These are phyloP conservation scores for Achlya flavicornis DNA, from an alignment of 2,888 invertebrate species.

Conservation along the genomic window DNA sequence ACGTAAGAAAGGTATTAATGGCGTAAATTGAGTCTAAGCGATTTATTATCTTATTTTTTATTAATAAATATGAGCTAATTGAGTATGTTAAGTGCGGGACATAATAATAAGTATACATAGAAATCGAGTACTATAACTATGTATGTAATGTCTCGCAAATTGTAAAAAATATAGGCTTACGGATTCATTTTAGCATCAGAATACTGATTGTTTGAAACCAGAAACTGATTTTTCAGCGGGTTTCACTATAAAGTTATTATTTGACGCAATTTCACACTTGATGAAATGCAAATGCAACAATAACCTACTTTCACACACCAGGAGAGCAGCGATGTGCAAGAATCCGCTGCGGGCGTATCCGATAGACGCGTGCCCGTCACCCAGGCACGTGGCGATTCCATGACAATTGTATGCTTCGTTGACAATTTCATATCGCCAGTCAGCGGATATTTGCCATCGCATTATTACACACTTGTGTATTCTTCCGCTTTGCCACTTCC, in stretches of 20 bases:
- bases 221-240: no score
- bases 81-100: no score
- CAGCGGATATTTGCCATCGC: slow-evolving; percentile 21
- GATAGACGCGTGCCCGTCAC: slow-evolving; percentile 26
- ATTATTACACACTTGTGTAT: background rate
- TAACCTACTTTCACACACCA: slow-evolving; percentile 62
- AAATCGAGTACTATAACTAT: no score
- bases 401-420: slow-evolving; percentile 21
- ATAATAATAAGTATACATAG: no score
- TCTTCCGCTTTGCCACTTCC: background rate
- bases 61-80: no score
- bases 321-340: slow-evolving; percentile 47
- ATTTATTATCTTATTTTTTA: no score
- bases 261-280: no score
- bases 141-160: no score
- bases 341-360: slow-evolving; percentile 31
- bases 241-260: no score
- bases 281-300: slow-evolving; percentile 6
- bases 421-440: slow-evolving; percentile 23
- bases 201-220: no score
- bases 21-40: slow-evolving; percentile 8
- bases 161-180: no score
- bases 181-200: no score
- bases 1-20: slow-evolving; percentile 19
- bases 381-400: slow-evolving; percentile 21